A percentile compares a stretch with the other conserved stretches of the same genome.
phyloP scores from a whole-genome alignment of 1,140 invertebrate species.

The Lasioglossum albipes region DNA sequence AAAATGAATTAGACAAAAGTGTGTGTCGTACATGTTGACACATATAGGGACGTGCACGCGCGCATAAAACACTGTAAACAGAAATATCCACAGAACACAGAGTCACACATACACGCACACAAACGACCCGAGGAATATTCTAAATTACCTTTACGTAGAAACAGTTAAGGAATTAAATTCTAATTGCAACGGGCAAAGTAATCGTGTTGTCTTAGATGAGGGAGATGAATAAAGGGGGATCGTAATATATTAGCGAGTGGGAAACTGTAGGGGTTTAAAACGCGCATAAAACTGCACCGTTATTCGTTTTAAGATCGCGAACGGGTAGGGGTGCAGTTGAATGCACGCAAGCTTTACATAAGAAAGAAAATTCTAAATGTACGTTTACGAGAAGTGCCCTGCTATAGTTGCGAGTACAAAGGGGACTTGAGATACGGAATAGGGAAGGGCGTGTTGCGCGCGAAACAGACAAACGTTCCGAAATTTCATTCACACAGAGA shows the following conservation, averaged over 20 bases:
- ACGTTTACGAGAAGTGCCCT: constrained; percentile 55
- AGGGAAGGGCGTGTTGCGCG: constrained; percentile 14
- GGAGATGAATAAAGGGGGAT: not conserved
- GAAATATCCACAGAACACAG: not conserved
- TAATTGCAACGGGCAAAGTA: constrained; percentile 55
- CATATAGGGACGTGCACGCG: constrained; percentile 11
- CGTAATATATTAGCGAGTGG: constrained; percentile 43
- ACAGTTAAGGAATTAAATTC: constrained; percentile 62
- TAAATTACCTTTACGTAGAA: constrained; percentile 70
- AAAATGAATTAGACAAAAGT: too few relatives aligned
- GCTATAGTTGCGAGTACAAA: constrained; percentile 38
- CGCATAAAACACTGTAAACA: too few relatives aligned
- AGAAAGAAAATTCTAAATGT: constrained; percentile 62
- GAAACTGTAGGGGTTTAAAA: constrained; percentile 42
- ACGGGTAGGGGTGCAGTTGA: too few relatives aligned
- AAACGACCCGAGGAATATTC: constrained; percentile 57
- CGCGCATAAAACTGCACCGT: too few relatives aligned
- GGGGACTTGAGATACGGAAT: not conserved
- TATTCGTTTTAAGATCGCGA: too few relatives aligned
- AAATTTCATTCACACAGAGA: too few relatives aligned
- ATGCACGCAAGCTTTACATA: constrained; percentile 47
- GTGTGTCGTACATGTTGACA: constrained; percentile 30
- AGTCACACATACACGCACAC: constrained; percentile 1
- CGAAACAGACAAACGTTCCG: too few relatives aligned
- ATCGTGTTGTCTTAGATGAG: constrained; percentile 47